Evolutionary conservation across 2,797 vertebrate species (phyloP).

Genomic region (Synanceia verrucosa): DNA sequence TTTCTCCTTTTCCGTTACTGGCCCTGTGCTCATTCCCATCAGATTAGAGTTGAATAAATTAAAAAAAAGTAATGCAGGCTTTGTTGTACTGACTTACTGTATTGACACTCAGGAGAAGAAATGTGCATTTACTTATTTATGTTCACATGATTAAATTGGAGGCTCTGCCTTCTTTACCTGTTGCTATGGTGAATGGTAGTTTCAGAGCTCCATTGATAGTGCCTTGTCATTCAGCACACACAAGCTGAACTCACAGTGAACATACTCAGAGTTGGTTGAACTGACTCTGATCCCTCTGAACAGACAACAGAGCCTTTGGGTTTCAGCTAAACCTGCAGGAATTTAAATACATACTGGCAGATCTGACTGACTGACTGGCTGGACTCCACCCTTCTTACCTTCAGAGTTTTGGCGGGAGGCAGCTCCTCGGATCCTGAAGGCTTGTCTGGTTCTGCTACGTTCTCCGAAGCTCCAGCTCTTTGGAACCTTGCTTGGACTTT

Average conservation of each 20-base stretch:
- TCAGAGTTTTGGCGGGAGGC: conserved; percentile 96
- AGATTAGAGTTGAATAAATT: background rate
- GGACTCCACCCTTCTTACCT: conserved; percentile 80
- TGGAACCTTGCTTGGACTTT: conserved; percentile 96
- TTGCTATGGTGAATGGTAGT: background rate
- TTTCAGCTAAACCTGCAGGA: background rate
- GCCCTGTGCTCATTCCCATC: background rate
- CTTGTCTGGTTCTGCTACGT: conserved; percentile 89
- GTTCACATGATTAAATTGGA: background rate
- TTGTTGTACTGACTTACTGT: no score
- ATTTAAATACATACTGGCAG: background rate
- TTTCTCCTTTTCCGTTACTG: background rate
- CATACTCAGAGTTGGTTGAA: background rate
- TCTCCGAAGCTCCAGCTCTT: conserved; percentile 98
- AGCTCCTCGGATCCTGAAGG: conserved; percentile 93
- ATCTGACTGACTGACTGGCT: background rate
- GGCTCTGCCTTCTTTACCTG: background rate
- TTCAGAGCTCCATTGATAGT: background rate
- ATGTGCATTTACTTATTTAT: background rate
- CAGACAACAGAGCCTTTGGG: no score
- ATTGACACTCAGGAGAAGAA: no score
- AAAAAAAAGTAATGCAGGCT: no score
- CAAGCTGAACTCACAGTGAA: background rate
- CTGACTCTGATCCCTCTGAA: background rate
- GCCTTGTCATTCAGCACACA: background rate